Evolutionary conservation across 2,797 vertebrate genomes (phyloP).

Genomic region (Taenioides sp.): DNA sequence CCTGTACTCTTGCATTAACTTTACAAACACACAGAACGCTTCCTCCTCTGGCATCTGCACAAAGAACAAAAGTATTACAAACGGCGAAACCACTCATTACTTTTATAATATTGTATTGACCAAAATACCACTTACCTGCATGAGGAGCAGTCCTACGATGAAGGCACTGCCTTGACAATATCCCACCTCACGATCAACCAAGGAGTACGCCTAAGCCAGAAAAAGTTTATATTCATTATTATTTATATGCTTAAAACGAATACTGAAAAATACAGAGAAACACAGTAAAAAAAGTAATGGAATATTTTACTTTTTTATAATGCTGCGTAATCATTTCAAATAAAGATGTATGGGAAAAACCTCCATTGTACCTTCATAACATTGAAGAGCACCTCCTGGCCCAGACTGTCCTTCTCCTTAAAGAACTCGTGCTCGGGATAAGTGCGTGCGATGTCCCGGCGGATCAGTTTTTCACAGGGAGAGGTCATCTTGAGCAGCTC

Average conservation of each 20-base stretch:
- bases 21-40: conserved; percentile 98
- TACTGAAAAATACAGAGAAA: background rate
- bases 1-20: conserved; percentile 98
- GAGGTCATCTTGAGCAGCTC: conserved; percentile 98
- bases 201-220: conserved; percentile 90
- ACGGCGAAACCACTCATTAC: background rate
- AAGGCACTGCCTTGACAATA: conserved; percentile 99
- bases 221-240: too few relatives aligned
- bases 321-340: background rate
- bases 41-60: conserved; percentile 98
- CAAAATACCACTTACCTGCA: conserved; percentile 88
- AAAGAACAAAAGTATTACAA: conserved; percentile 3
- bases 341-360: background rate
- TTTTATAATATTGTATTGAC: background rate
- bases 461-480: conserved; percentile 95
- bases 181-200: conserved; percentile 97
- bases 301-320: background rate
- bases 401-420: conserved; percentile 96
- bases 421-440: conserved; percentile 98
- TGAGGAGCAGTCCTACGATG: conserved; percentile 96
- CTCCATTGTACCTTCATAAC: conserved; percentile 91
- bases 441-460: conserved; percentile 96
- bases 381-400: conserved; percentile 98
- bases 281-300: background rate
- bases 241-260: background rate